Evolutionary conservation across 2,888 invertebrate genomes (phyloP), one percentile per base, ranked within the genome.

Genomic region (Neocrepidodera transversa): DNA sequence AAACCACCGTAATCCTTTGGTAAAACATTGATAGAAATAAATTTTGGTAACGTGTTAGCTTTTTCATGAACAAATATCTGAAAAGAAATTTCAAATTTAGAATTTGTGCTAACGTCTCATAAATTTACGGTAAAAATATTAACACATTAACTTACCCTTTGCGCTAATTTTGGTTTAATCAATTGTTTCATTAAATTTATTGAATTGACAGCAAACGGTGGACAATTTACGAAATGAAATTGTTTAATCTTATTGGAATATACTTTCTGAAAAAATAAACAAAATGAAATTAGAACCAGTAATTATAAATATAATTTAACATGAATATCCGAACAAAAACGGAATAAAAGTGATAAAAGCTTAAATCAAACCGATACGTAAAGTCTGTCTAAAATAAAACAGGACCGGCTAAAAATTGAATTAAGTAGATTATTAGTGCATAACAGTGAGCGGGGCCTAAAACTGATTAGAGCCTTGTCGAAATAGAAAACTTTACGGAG

Each of bases 141-240:
- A n/a, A n/a, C n/a, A n/a, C n/a, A n/a, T n/a, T n/a, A 14, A 64
- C 66, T 63, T 56, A 82, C 72, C 16, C 81, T 75, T 2, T 79
- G 77, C 32, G 79, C 70, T 1, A 82, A 64, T 59, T 83, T 82
- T 1, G 79, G 76, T 30, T 77, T 80, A 26, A 81, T 65, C 49
- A 80, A 76, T 60, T 76, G 78, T 60, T 78, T 81, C 66, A 81
- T 69, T 11, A 82, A 69, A 7, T 66, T 76, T 0, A 81, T 63
- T 10, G 68, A 50, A 1, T 79, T 61, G 14, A 78, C 75, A 3
- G 67, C 49, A 1, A 78, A 68, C 6, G 20, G n/a, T 10, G 59
- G 54, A 30, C 54, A 60, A 36, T 60, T 60, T 7, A 60, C 17
- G 3, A 49, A 38, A 13, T 55, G 54, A 7, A 50, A 13, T 6